These are phyloP conservation scores for Ephialtes manifestator DNA, from an alignment of 2,888 invertebrate genomes.

Conservation along the genomic window DNA sequence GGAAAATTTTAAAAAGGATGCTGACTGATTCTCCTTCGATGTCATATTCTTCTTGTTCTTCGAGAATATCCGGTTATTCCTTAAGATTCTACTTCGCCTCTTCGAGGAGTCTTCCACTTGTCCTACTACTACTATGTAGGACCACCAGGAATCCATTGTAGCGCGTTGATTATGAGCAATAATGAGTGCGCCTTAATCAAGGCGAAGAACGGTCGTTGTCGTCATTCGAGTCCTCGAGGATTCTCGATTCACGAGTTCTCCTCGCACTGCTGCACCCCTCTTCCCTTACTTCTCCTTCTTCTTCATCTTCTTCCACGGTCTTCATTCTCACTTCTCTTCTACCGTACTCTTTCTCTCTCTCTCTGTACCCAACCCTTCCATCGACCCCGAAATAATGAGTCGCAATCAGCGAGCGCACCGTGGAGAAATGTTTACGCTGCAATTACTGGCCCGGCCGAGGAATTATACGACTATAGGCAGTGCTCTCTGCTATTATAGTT, in stretches of 20 bases:
- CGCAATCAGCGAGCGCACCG: constrained; percentile 80
- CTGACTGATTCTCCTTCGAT: not conserved
- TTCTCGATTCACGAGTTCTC: constrained; percentile 79
- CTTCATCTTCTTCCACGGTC: constrained; percentile 77
- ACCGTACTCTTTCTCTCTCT: too few species aligned
- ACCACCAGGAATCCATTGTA: constrained; percentile 72
- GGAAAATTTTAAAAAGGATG: not conserved
- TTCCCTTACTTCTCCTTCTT: not conserved
- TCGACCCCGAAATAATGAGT: constrained; percentile 82
- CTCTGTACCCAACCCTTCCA: constrained; percentile 19
- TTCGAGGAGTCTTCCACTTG: constrained; percentile 31
- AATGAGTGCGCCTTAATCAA: constrained; percentile 77
- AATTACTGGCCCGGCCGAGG: constrained; percentile 76
- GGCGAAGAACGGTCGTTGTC: constrained; percentile 56
- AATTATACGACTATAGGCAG: constrained; percentile 19
- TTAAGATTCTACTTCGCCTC: not conserved
- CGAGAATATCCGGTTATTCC: constrained; percentile 2
- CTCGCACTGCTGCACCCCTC: constrained; percentile 81
- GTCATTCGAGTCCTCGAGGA: constrained; percentile 76
- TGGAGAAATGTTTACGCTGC: constrained; percentile 83
- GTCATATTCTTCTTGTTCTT: constrained; percentile 18
- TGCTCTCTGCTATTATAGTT: constrained; percentile 15
- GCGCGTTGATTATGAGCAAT: constrained; percentile 83
- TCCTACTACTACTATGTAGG: constrained; percentile 25
- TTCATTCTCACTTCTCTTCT: not conserved